Percentiles rank a stretch among this genome's conserved stretches.
Evolutionary conservation across 2,888 invertebrate species (phyloP).

Genomic region (Dorcus hopei): DNA sequence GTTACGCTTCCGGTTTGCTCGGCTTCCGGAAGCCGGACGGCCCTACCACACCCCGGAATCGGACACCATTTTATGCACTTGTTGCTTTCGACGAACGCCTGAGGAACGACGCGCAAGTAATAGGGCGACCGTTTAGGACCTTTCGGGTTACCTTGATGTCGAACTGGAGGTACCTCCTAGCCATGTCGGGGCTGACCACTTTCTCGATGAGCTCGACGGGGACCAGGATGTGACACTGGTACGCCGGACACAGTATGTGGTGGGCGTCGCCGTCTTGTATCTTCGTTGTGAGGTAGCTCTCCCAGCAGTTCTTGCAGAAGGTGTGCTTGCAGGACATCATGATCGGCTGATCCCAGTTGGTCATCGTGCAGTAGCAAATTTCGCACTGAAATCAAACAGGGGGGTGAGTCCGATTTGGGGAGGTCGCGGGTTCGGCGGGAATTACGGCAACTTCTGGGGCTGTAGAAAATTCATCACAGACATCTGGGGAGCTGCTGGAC

Average conservation of each 20-base stretch:
- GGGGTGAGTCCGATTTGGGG: background rate
- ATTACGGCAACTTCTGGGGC: conserved; percentile 42
- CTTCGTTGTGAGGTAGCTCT: conserved; percentile 62
- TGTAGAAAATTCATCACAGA: conserved; percentile 29
- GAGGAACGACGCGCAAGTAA: conserved; percentile 19
- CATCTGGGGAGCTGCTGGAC: conserved; percentile 42
- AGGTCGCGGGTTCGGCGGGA: background rate
- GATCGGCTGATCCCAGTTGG: conserved; percentile 52
- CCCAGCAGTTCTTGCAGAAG: conserved; percentile 65
- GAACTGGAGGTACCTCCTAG: conserved; percentile 63
- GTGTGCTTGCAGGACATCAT: conserved; percentile 61
- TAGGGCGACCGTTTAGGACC: background rate
- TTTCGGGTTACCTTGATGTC: conserved; percentile 58
- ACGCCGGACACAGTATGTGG: conserved; percentile 65
- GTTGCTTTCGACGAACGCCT: conserved; percentile 70
- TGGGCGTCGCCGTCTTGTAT: conserved; percentile 65
- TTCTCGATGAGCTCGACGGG: conserved; percentile 65
- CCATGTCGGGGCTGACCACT: conserved; percentile 64
- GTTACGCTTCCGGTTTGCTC: conserved; percentile 44
- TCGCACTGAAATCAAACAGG: conserved; percentile 53
- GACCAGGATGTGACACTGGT: conserved; percentile 60
- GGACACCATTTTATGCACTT: conserved; percentile 71
- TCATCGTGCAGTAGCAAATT: conserved; percentile 56
- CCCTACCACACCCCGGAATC: conserved; percentile 63
- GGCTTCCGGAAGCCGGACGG: conserved; percentile 60